These are phyloP conservation scores for Poeciliopsis occidentalis DNA, from an alignment of 2,113 vertebrate genomes.

Conservation along the genomic window DNA sequence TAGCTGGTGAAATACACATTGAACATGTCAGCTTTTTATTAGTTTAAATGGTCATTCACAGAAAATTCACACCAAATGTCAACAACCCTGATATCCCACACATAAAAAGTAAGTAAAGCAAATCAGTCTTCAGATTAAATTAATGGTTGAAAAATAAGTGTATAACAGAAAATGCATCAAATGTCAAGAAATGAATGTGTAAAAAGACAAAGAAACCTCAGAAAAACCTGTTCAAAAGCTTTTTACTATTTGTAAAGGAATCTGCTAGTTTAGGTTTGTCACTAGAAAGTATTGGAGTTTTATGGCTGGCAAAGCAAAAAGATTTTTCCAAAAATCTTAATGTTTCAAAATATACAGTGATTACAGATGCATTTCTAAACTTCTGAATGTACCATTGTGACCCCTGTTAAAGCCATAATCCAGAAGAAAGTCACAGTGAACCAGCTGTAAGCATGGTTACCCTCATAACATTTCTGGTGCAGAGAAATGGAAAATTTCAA, in stretches of 20 bases:
- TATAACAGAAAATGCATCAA: not conserved
- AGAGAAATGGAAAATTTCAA: too few species aligned
- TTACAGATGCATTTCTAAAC: not conserved
- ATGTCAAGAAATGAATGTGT: not conserved
- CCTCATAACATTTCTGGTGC: too few species aligned
- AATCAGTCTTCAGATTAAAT: too few species aligned
- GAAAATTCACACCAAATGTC: not conserved
- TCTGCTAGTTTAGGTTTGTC: not conserved
- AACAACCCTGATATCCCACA: not conserved
- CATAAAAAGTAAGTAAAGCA: not conserved
- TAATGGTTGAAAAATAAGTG: too few species aligned
- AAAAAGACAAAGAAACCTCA: not conserved
- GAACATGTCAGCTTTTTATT: not conserved
- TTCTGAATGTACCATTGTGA: not conserved
- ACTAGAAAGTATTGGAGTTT: not conserved
- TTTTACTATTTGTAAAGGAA: not conserved
- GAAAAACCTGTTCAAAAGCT: not conserved
- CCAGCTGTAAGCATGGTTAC: too few species aligned
- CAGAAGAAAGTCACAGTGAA: too few species aligned
- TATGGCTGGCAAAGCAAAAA: not conserved
- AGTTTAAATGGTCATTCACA: not conserved
- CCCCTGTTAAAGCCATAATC: too few species aligned
- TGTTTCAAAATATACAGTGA: not conserved
- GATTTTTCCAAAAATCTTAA: not conserved
- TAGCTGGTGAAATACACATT: not conserved